Percentiles rank a stretch among this genome's conserved stretches.
phyloP scores from a whole-genome alignment of 1,140 invertebrate species.

The Meteorus sp. region DNA sequence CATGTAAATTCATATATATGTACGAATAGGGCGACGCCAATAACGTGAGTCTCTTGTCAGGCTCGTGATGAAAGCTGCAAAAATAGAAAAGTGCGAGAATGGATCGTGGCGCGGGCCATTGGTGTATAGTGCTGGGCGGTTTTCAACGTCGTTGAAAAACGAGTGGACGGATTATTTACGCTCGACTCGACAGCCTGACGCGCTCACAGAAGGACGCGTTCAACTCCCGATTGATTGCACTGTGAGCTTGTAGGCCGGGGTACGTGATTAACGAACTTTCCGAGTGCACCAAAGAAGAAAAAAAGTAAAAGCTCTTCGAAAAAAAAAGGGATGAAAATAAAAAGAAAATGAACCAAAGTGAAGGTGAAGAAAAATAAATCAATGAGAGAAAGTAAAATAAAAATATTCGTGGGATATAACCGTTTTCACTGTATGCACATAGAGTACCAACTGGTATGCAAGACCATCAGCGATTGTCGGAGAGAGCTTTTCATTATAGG shows the following conservation, averaged over 20 bases:
- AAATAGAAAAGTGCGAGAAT: slow-evolving; percentile 42
- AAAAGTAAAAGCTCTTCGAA: neutral
- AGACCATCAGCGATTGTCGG: too few species aligned
- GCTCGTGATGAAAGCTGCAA: slow-evolving; percentile 32
- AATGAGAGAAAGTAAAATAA: too few species aligned
- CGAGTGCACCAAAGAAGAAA: neutral
- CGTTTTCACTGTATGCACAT: too few species aligned
- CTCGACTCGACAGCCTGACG: neutral
- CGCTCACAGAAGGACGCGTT: neutral
- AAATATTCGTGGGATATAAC: too few species aligned
- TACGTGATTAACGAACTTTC: slow-evolving; percentile 21
- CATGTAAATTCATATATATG: neutral
- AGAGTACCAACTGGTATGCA: too few species aligned
- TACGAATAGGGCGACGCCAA: too few species aligned
- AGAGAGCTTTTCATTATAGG: too few species aligned
- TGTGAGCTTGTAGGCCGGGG: neutral
- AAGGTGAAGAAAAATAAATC: neutral
- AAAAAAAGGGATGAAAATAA: too few species aligned
- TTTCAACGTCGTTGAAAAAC: slow-evolving; percentile 25
- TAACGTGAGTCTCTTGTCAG: slow-evolving; percentile 24
- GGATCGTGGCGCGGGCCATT: too few species aligned
- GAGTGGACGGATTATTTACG: slow-evolving; percentile 22
- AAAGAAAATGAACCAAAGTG: neutral
- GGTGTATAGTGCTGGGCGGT: slow-evolving; percentile 18
- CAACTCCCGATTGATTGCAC: slow-evolving; percentile 5